phyloP scores from a whole-genome alignment of 2,113 vertebrate species.

The Holacanthus passer region DNA sequence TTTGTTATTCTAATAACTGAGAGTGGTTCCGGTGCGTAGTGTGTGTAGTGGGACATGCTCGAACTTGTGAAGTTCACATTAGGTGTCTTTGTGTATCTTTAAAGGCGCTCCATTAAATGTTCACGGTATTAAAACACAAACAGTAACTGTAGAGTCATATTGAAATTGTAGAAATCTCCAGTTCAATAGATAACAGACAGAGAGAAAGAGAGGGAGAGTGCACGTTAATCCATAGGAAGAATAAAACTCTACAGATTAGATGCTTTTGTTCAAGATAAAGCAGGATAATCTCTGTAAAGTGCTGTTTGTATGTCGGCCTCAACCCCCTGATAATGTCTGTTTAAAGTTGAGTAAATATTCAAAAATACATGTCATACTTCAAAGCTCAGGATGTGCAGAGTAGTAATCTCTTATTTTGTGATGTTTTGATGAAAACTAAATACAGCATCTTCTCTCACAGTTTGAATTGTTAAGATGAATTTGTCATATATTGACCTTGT shows the following conservation, averaged over 20 bases:
- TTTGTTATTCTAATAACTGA: background rate
- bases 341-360: conserved; percentile 20
- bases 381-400: background rate
- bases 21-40: too few relatives aligned
- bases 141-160: background rate
- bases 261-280: conserved; percentile 56
- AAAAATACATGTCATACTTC: conserved; percentile 13
- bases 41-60: too few relatives aligned
- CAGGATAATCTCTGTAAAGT: conserved; percentile 69
- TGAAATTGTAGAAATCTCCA: background rate
- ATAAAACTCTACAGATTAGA: conserved; percentile 61
- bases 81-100: background rate
- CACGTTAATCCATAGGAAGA: conserved; percentile 64
- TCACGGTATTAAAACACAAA: conserved; percentile 2
- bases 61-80: background rate
- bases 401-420: background rate
- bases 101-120: background rate
- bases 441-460: background rate
- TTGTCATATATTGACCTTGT: background rate
- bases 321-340: conserved; percentile 34
- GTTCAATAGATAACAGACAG: conserved; percentile 3
- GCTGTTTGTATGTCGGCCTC: conserved; percentile 28
- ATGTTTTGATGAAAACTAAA: background rate
- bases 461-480: background rate
- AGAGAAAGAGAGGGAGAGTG: conserved; percentile 4